Percentiles rank a stretch among this genome's conserved stretches.
Evolutionary conservation across 2,888 invertebrate species (phyloP).

Genomic region (Xestobium rufovillosum): DNA sequence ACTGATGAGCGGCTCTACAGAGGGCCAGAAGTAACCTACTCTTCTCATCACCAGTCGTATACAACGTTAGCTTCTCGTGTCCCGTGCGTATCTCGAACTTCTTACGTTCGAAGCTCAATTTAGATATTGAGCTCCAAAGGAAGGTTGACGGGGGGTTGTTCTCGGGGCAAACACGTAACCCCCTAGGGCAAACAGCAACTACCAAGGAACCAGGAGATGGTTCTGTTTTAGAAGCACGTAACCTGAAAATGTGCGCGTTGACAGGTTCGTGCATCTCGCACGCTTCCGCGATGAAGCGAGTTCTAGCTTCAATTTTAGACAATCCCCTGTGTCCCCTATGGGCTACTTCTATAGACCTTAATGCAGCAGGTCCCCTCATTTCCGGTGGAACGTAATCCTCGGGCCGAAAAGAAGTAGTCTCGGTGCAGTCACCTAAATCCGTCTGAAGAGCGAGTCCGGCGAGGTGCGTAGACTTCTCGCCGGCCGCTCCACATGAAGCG

Average conservation of each 20-base stretch:
- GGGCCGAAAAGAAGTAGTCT: constrained; percentile 64
- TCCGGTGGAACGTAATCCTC: constrained; percentile 76
- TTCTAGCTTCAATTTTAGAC: constrained; percentile 72
- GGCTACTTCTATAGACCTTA: constrained; percentile 60
- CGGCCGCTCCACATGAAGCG: constrained; percentile 59
- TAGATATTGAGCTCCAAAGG: constrained; percentile 92
- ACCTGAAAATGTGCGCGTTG: constrained; percentile 77
- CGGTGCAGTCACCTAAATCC: constrained; percentile 75
- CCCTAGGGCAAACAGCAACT: constrained; percentile 86
- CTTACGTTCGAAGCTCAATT: constrained; percentile 92
- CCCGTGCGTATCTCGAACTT: constrained; percentile 94
- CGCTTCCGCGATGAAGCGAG: constrained; percentile 83
- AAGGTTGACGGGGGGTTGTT: constrained; percentile 67
- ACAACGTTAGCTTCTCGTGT: constrained; percentile 81
- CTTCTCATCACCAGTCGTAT: constrained; percentile 88
- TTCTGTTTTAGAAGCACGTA: constrained; percentile 71
- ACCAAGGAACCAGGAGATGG: constrained; percentile 71
- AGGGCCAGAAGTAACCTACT: constrained; percentile 68
- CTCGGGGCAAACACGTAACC: constrained; percentile 79
- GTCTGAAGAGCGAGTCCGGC: constrained; percentile 60
- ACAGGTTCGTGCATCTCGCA: constrained; percentile 75
- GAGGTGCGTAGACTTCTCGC: constrained; percentile 66
- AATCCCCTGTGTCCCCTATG: constrained; percentile 76
- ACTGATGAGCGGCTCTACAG: constrained; percentile 77
- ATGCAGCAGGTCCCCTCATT: constrained; percentile 49